phyloP scores from a whole-genome alignment of 2,888 invertebrate genomes.

The Diloba caeruleocephala region DNA sequence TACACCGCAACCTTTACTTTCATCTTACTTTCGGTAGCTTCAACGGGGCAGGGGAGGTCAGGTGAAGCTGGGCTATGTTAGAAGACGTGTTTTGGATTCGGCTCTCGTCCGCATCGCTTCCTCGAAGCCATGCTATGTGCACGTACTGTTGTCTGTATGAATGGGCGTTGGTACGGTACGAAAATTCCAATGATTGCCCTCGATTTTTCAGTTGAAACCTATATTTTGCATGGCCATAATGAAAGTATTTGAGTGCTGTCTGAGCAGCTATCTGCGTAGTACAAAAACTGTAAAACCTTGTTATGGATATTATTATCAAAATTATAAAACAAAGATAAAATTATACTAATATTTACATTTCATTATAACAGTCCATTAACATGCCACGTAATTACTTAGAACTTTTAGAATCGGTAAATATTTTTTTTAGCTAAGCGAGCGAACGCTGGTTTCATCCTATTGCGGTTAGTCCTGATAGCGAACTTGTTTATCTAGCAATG shows the following conservation, averaged over 20 bases:
- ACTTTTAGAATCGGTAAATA: too few species aligned
- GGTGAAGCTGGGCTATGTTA: conserved; percentile 59
- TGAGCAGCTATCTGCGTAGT: too few species aligned
- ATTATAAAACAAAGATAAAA: too few species aligned
- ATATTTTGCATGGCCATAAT: conserved; percentile 35
- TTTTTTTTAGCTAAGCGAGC: too few species aligned
- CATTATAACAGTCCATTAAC: too few species aligned
- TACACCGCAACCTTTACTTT: conserved; percentile 7
- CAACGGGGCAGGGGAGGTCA: conserved; percentile 51
- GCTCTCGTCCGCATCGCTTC: conserved; percentile 78
- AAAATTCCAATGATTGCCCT: conserved; percentile 64
- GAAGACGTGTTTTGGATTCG: conserved; percentile 84
- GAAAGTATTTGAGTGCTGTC: conserved; percentile 8
- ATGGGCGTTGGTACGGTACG: conserved; percentile 56
- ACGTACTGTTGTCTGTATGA: conserved; percentile 58
- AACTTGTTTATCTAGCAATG: too few species aligned
- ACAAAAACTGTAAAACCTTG: background rate
- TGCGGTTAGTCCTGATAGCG: too few species aligned
- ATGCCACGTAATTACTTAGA: too few species aligned
- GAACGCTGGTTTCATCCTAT: too few species aligned
- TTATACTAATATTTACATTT: too few species aligned
- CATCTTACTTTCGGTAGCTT: conserved; percentile 6
- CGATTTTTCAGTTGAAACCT: conserved; percentile 49
- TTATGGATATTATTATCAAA: too few species aligned
- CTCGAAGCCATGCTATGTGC: conserved; percentile 77